Conservation (phyloP, 2,888 invertebrate species). For the Alsophila aescularia region DNA sequence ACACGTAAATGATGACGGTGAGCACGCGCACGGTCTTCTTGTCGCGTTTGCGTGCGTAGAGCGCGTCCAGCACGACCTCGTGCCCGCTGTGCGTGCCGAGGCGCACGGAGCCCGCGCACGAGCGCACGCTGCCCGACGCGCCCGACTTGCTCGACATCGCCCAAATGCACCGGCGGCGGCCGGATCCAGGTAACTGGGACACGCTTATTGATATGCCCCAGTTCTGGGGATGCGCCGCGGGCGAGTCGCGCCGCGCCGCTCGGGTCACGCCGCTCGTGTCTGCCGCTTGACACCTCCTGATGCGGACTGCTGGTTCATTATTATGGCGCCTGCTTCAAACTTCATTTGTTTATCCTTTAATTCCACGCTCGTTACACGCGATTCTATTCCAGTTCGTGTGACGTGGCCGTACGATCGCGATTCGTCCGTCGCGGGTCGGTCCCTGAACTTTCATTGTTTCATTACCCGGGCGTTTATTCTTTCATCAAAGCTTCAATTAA, state of each 20-base stretch:
- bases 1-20: slow-evolving; percentile 96
- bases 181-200: slow-evolving; percentile 75
- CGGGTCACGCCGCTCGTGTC: slow-evolving; percentile 79
- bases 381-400: slow-evolving; percentile 80
- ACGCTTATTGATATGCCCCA: slow-evolving; percentile 81
- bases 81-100: slow-evolving; percentile 71
- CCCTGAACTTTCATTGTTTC: slow-evolving; percentile 70
- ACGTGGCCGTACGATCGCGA: slow-evolving; percentile 72
- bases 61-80: slow-evolving; percentile 88
- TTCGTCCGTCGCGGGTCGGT: slow-evolving; percentile 69
- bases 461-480: slow-evolving; percentile 50
- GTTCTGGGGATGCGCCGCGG: slow-evolving; percentile 70
- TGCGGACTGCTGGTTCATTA: slow-evolving; percentile 79
- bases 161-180: slow-evolving; percentile 57
- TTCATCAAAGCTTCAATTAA: slow-evolving; percentile 43
- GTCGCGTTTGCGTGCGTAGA: slow-evolving; percentile 93
- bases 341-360: slow-evolving; percentile 84
- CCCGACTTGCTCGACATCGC: slow-evolving; percentile 85
- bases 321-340: slow-evolving; percentile 71
- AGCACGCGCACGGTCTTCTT: slow-evolving; percentile 95
- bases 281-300: slow-evolving; percentile 78
- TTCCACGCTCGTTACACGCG: slow-evolving; percentile 71
- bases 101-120: slow-evolving; percentile 74
- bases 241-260: slow-evolving; percentile 48
- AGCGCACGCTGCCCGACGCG: slow-evolving; percentile 83